Base-by-base conservation (phyloP, 1,140 invertebrate species). In the Tenebrio molitor region DNA sequence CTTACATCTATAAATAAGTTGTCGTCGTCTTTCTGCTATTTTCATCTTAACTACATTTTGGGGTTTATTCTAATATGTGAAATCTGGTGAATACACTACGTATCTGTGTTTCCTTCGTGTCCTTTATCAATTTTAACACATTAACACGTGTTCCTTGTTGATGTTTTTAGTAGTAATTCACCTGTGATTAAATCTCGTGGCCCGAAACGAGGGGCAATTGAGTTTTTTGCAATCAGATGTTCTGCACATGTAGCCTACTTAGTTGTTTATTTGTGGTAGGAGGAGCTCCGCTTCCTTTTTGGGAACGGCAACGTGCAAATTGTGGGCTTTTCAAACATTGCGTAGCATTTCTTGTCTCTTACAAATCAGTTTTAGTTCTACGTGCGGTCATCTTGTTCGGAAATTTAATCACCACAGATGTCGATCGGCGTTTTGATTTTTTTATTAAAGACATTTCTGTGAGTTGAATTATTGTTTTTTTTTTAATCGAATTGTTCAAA, bases 301-400 rank as follows among this genome's bases (percentile, higher is more conserved):
- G 16, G 34, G 63, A n/a, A 41, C 34, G 63, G 63, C 63, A 12
- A 12, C 36, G 36, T 44, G 34, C 39, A 44, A 10, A 17, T 36
- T 23, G 39, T 41, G 23, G 63, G 63, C 25, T 65, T 65, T 41
- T 65, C 19, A 39, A 41, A 41, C n/a, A 41, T 65, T 65, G 39
- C 34, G 34, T 36, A 41, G 19, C n/a, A 29, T 29, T 29, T 29
- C 25, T 29, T 29, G 25, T n/a, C n/a, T n/a, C n/a, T n/a, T n/a
- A n/a, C n/a, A n/a, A n/a, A n/a, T n/a, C n/a, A n/a, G n/a, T n/a
- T n/a, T n/a, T n/a, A n/a, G n/a, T n/a, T n/a, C n/a, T n/a, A n/a
- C n/a, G n/a, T n/a, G n/a, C n/a, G n/a, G n/a, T n/a, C n/a, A n/a
- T n/a, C n/a, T n/a, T n/a, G n/a, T n/a, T n/a, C n/a, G n/a, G n/a